These are phyloP conservation scores for Mastigias papua DNA, from an alignment of 30 jellyfish, hydroid and myxozoan genomes.

Conservation along the genomic window DNA sequence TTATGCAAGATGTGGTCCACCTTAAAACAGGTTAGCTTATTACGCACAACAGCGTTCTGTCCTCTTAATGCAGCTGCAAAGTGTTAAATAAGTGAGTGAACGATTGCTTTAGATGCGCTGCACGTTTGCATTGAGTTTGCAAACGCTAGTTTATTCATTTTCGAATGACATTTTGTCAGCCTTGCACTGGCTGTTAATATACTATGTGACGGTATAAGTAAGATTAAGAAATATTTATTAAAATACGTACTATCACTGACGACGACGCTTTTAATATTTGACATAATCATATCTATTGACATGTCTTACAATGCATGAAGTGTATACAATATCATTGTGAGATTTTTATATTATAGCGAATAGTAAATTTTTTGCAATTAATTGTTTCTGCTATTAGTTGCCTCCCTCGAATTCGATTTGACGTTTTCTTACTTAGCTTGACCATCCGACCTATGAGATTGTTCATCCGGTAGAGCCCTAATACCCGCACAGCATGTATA, in stretches of 20 bases:
- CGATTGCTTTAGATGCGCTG: neutral
- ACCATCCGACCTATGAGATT: neutral
- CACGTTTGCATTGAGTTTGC: neutral
- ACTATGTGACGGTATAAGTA: neutral
- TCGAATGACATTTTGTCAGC: constrained; percentile 4
- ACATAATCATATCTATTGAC: neutral
- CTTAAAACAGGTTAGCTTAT: neutral
- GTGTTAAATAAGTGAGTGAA: too few relatives aligned
- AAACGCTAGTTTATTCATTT: neutral
- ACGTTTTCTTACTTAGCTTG: neutral
- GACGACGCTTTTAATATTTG: constrained; percentile 8
- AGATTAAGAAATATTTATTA: neutral
- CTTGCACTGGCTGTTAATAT: neutral
- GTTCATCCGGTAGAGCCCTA: too few relatives aligned
- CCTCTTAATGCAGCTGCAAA: neutral
- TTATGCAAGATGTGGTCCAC: neutral
- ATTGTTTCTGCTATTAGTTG: neutral
- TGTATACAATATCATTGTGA: neutral
- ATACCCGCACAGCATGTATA: too few relatives aligned
- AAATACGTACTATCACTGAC: neutral
- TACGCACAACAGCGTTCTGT: neutral
- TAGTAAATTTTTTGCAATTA: neutral
- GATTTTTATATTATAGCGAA: constrained; percentile 13
- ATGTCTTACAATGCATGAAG: constrained; percentile 4
- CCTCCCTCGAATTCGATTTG: neutral